phyloP scores from a whole-genome alignment of 2,888 invertebrate genomes.

The Cheilosia urbana region DNA sequence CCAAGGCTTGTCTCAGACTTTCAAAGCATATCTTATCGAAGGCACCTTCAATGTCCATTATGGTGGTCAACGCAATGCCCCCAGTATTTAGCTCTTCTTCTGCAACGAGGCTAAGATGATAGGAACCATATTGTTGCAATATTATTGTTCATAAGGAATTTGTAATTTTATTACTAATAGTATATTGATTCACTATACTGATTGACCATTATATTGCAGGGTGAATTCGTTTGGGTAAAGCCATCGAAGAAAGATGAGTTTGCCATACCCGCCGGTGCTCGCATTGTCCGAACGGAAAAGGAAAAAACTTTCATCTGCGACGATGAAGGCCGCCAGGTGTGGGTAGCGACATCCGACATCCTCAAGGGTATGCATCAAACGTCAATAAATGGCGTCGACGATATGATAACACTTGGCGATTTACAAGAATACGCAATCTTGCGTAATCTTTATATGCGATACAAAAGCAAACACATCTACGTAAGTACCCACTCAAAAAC shows the following conservation, averaged over 20 bases:
- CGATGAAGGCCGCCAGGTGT: slow-evolving; percentile 92
- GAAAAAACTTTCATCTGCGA: slow-evolving; percentile 91
- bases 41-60: no score
- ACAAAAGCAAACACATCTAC: slow-evolving; percentile 94
- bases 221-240: slow-evolving; percentile 95
- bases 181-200: no score
- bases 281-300: slow-evolving; percentile 90
- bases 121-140: neutral
- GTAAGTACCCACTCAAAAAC: slow-evolving; percentile 86
- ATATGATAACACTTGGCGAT: slow-evolving; percentile 98
- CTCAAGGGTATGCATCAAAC: slow-evolving; percentile 90
- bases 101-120: no score
- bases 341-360: slow-evolving; percentile 86
- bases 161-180: no score
- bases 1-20: no score
- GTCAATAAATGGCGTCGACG: slow-evolving; percentile 93
- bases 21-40: no score
- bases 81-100: no score
- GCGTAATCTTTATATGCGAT: slow-evolving; percentile 94
- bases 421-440: slow-evolving; percentile 97
- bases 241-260: slow-evolving; percentile 89
- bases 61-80: no score
- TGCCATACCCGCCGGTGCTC: slow-evolving; percentile 93
- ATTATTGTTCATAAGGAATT: no score
- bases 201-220: slow-evolving; percentile 84